Evolutionary conservation across 2,888 invertebrate species (phyloP).

Genomic region (Caenorhabditis sp.): DNA sequence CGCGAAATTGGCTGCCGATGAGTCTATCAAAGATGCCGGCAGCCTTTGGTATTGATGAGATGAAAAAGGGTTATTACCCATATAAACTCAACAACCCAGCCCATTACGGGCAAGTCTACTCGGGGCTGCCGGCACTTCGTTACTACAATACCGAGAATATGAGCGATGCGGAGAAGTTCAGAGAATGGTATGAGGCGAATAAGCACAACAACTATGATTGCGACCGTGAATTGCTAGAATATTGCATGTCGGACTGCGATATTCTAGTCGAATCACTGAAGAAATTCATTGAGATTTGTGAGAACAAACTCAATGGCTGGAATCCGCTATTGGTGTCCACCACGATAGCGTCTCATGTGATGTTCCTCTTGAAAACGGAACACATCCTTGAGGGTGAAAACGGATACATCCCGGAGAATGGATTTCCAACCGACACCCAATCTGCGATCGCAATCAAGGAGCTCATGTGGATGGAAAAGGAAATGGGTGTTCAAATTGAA

Average conservation of each 20-base stretch:
- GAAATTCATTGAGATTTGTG: not conserved
- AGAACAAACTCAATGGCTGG: too few species aligned
- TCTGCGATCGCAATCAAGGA: conserved; percentile 4
- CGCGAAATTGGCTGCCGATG: not conserved
- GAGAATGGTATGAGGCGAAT: not conserved
- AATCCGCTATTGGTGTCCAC: not conserved
- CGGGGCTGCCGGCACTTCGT: not conserved
- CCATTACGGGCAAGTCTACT: not conserved
- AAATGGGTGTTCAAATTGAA: not conserved
- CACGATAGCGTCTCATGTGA: not conserved
- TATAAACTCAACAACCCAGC: not conserved
- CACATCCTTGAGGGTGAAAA: not conserved
- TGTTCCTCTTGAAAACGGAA: conserved; percentile 1
- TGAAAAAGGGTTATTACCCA: not conserved
- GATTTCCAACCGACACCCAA: not conserved
- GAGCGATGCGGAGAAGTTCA: not conserved
- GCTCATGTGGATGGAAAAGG: not conserved
- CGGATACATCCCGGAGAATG: conserved; percentile 11
- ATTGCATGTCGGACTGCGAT: not conserved
- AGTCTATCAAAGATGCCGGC: not conserved
- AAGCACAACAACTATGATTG: not conserved
- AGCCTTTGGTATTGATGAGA: not conserved
- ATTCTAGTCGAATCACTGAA: not conserved
- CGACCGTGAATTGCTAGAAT: not conserved
- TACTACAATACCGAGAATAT: not conserved